A percentile compares a stretch with the other conserved stretches of the same genome.
Evolutionary conservation across 2,797 vertebrate genomes (phyloP).

Genomic region (Cichlasoma orientale): DNA sequence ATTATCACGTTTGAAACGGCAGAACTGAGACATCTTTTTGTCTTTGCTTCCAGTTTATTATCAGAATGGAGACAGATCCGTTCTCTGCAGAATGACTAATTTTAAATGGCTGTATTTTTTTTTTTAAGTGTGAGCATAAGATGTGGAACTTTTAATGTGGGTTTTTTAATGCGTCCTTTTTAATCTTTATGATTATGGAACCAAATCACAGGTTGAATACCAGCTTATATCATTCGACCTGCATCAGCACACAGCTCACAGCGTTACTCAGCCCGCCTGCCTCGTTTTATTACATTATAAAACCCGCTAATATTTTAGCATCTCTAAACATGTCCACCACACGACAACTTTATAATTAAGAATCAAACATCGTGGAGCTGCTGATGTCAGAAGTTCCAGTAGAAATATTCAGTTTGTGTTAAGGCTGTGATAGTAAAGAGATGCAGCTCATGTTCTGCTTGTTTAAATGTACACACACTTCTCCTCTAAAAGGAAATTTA

Average conservation of each 20-base stretch:
- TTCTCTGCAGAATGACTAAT: neutral
- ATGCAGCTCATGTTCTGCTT: slow-evolving; percentile 22
- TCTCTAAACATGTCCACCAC: slow-evolving; percentile 11
- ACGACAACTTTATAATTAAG: slow-evolving; percentile 29
- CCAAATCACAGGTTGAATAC: slow-evolving; percentile 4
- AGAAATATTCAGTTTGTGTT: neutral
- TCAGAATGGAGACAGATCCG: neutral
- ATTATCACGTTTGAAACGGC: neutral
- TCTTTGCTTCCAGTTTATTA: neutral
- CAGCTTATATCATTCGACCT: slow-evolving; percentile 13
- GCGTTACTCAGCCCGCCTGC: neutral
- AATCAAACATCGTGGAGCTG: slow-evolving; percentile 3
- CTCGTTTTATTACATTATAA: slow-evolving; percentile 8
- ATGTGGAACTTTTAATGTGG: neutral
- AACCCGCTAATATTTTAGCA: slow-evolving; percentile 28
- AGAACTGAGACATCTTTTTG: neutral
- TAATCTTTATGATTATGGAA: neutral
- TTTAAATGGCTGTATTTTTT: neutral
- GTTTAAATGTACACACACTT: slow-evolving; percentile 20
- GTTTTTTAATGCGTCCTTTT: neutral
- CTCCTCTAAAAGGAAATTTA: slow-evolving; percentile 38
- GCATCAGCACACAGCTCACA: neutral
- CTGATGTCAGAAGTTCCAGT: neutral
- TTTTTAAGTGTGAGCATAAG: neutral
- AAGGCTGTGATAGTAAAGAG: neutral